phyloP scores from a whole-genome alignment of 2,888 invertebrate genomes.

The Melanargia galathea region DNA sequence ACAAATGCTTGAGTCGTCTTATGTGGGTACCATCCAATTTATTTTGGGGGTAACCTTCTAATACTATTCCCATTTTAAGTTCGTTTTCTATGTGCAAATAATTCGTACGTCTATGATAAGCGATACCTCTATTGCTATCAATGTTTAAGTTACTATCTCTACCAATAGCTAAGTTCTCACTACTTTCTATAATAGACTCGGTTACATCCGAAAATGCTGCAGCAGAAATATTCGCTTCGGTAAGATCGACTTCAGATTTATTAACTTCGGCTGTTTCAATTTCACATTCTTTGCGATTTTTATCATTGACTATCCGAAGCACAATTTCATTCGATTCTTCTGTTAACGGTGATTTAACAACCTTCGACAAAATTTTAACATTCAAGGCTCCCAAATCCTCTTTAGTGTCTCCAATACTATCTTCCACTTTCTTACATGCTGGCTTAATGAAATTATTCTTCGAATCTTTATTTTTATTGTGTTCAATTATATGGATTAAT shows the following conservation, averaged over 20 bases:
- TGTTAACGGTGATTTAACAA: conserved; percentile 16
- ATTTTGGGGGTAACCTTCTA: conserved; percentile 70
- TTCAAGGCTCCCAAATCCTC: neutral
- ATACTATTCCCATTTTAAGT: conserved; percentile 67
- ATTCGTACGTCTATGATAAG: conserved; percentile 72
- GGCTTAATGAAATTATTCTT: conserved; percentile 22
- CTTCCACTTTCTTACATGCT: conserved; percentile 14
- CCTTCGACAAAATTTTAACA: conserved; percentile 5
- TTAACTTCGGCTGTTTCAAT: neutral
- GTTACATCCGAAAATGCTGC: conserved; percentile 60
- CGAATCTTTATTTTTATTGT: neutral
- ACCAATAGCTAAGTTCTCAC: conserved; percentile 55
- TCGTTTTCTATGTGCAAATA: conserved; percentile 71
- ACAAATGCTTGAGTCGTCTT: conserved; percentile 65
- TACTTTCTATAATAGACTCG: conserved; percentile 61
- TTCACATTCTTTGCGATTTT: neutral
- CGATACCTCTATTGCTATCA: conserved; percentile 70
- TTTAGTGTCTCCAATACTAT: conserved; percentile 18
- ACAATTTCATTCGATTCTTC: conserved; percentile 17
- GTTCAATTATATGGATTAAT: no score
- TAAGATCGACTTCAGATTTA: conserved; percentile 37
- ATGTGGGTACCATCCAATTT: conserved; percentile 73
- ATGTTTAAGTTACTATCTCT: conserved; percentile 64
- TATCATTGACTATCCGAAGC: neutral
- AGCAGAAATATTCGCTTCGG: conserved; percentile 52